phyloP scores from a whole-genome alignment of 2,113 vertebrate species.

The Prionailurus bengalensis region DNA sequence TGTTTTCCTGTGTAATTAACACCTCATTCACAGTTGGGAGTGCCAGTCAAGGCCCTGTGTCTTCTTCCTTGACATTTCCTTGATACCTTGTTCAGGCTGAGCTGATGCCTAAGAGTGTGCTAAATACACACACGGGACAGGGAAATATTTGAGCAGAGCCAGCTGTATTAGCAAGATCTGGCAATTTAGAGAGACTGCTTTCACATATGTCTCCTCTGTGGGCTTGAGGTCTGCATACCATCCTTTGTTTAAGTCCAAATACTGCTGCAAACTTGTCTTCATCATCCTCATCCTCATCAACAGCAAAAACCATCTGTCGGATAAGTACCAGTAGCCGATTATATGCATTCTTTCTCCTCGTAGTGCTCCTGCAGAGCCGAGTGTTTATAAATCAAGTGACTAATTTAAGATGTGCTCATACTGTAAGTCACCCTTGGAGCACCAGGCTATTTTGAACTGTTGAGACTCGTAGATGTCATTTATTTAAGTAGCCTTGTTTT shows the following conservation, averaged over 20 bases:
- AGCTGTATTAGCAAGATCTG: conserved; percentile 55
- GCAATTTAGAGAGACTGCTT: conserved; percentile 56
- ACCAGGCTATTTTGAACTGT: conserved; percentile 60
- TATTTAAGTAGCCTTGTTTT: conserved; percentile 62
- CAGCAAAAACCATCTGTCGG: conserved; percentile 61
- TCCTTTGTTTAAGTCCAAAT: conserved; percentile 44
- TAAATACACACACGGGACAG: conserved; percentile 78
- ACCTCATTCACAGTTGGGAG: conserved; percentile 86
- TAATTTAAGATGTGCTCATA: conserved; percentile 73
- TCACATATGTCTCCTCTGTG: conserved; percentile 64
- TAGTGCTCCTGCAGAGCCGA: conserved; percentile 46
- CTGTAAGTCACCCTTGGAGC: conserved; percentile 65
- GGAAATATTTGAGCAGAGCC: conserved; percentile 79
- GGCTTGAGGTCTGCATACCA: neutral
- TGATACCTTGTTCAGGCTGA: conserved; percentile 85
- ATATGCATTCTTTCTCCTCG: conserved; percentile 71
- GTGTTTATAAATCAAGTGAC: conserved; percentile 74
- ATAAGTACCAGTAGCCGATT: conserved; percentile 45
- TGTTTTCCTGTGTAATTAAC: conserved; percentile 90
- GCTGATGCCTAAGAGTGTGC: conserved; percentile 76
- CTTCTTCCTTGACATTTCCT: conserved; percentile 84
- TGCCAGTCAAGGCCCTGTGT: conserved; percentile 84
- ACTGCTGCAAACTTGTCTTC: neutral
- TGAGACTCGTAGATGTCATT: conserved; percentile 54
- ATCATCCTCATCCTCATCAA: conserved; percentile 3